Evolutionary conservation across 2,797 vertebrate species (phyloP).

Genomic region (Schizothorax lantsangensis): DNA sequence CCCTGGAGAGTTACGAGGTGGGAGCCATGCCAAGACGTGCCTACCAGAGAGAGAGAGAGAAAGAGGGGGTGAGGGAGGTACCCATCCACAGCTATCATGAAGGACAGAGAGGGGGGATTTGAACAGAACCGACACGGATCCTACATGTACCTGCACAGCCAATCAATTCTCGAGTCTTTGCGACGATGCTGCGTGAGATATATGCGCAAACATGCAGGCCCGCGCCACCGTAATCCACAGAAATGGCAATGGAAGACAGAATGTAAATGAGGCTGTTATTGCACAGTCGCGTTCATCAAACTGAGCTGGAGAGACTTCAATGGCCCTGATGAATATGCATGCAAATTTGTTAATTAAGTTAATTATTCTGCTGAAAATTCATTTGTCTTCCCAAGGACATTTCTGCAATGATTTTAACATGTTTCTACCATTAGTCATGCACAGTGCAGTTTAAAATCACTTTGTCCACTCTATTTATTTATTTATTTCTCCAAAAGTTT

Average conservation of each 20-base stretch:
- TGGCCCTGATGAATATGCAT: constrained; percentile 99
- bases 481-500: constrained; percentile 73
- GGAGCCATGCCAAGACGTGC: constrained; percentile 97
- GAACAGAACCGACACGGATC: constrained; percentile 57
- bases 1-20: constrained; percentile 97
- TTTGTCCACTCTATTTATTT: constrained; percentile 87
- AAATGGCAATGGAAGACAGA: constrained; percentile 97
- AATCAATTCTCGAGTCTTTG: constrained; percentile 71
- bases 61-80: constrained; percentile 43
- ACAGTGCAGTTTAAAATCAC: constrained; percentile 93
- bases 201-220: constrained; percentile 64
- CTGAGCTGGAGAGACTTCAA: constrained; percentile 99
- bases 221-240: constrained; percentile 71
- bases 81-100: constrained; percentile 38
- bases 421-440: constrained; percentile 99
- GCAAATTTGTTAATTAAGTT: constrained; percentile 99
- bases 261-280: constrained; percentile 99
- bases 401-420: constrained; percentile 99
- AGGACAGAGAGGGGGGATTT: constrained; percentile 42
- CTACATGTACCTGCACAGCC: constrained; percentile 70
- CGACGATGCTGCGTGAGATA: constrained; percentile 60
- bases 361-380: constrained; percentile 97
- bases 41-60: constrained; percentile 84
- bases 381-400: constrained; percentile 99
- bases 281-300: constrained; percentile 99